These are phyloP conservation scores for Pteronotus mesoamericanus DNA, from an alignment of 2,797 vertebrate genomes.

Conservation along the genomic window DNA sequence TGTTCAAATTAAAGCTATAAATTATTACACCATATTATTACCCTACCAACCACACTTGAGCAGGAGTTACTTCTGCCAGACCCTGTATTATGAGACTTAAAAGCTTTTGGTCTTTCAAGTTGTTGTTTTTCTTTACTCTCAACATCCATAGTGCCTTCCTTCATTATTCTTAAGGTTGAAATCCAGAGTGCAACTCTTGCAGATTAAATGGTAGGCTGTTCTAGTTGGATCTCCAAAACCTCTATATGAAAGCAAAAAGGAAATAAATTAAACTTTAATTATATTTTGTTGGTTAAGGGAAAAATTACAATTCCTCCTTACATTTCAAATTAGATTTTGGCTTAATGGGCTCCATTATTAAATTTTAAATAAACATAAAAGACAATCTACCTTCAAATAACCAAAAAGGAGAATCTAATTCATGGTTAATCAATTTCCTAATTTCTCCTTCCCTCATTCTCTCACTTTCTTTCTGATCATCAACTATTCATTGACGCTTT, in stretches of 20 bases:
- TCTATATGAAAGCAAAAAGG: neutral
- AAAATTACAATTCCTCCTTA: slow-evolving; percentile 32
- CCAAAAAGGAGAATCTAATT: neutral
- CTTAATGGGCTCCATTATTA: slow-evolving; percentile 12
- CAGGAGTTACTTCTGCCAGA: too few relatives aligned
- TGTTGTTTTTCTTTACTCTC: slow-evolving; percentile 28
- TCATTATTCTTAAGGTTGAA: slow-evolving; percentile 43
- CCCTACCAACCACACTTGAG: too few relatives aligned
- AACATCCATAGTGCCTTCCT: neutral
- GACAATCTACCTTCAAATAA: neutral
- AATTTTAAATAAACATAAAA: slow-evolving; percentile 51
- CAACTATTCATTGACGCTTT: neutral
- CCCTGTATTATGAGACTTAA: slow-evolving; percentile 42
- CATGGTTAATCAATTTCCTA: neutral
- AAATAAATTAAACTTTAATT: slow-evolving; percentile 17
- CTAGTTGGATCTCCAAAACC: neutral
- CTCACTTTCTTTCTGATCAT: neutral
- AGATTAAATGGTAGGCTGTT: slow-evolving; percentile 29
- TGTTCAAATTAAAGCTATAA: too few relatives aligned
- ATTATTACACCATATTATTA: too few relatives aligned
- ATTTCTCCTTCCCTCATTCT: neutral
- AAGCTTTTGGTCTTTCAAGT: slow-evolving; percentile 49
- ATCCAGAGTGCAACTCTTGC: neutral
- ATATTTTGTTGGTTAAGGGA: slow-evolving; percentile 13
- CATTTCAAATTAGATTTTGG: slow-evolving; percentile 46